Evolutionary conservation across 1,140 invertebrate genomes (phyloP), one percentile per base, ranked within the genome.

Genomic region (Dreissena rostriformis): DNA sequence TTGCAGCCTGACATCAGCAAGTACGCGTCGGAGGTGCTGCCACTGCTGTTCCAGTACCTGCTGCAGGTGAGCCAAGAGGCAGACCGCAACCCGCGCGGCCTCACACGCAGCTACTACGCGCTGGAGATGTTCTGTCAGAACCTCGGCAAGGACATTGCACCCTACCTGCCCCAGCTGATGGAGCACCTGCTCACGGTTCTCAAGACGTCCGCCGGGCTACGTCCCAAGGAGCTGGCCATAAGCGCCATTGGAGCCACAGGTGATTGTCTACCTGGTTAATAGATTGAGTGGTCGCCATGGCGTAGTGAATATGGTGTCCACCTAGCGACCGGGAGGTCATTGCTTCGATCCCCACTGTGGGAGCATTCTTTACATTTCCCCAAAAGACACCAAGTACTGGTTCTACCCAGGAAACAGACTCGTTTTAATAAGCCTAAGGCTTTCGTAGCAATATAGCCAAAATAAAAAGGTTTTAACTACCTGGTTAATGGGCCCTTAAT

Each of bases 51-150:
- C 88, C 95, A 96, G 70, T 96, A 96, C 87, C 92, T 97, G 0
- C 93, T 94, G 22, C 94, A 96, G 88, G 91, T 96, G 8, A 88
- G 91, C 52, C 89, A 93, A 66, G 88, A 93, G 55, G 90, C 66
- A 91, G 94, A 90, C 24, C 95, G 95, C 82, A 95, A 96, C 77
- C 94, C 95, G 0, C 94, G 94, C 19, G 95, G 95, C 51, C 92
- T 96, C 0, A 95, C 96, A 85, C 95, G 96, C 61, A 96, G 97
- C 93, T 97, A 97, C 90, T 97, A 97, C 91, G 96, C 97, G 0
- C 88, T 97, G 28, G 96, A 97, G 91, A 96, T 95, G 57, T 97
- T 97, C 86, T 97, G 96, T 89, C 96, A 97, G 92, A 97, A 97
- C 93, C 92, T 97, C 52, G 96, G 93, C 91, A 82, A 96, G 24